A percentile compares a stretch with the other conserved stretches of the same genome.
Conservation (phyloP, 2,888 invertebrate species). For the Deilephila porcellus region DNA sequence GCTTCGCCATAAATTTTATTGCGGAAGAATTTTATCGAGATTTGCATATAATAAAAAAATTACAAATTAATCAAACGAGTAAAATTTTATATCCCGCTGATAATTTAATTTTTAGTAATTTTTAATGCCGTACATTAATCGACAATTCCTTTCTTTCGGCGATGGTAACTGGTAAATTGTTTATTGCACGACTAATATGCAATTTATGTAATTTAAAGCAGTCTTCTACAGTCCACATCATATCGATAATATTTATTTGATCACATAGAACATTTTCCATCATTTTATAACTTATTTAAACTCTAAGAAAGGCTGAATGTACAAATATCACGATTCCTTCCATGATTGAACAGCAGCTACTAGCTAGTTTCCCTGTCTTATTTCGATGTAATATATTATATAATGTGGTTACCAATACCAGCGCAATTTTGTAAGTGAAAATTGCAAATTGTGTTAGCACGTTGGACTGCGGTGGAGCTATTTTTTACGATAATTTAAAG, state of each 20-base stretch:
- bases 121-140: background rate
- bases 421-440: slow-evolving; percentile 70
- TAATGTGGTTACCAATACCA: slow-evolving; percentile 29
- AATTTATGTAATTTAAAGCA: too few species aligned
- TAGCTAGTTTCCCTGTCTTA: background rate
- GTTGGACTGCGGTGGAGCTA: slow-evolving; percentile 1
- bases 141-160: background rate
- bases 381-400: slow-evolving; percentile 28
- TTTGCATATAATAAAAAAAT: background rate
- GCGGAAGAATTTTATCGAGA: slow-evolving; percentile 16
- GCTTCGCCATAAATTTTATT: slow-evolving; percentile 1
- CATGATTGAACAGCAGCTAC: slow-evolving; percentile 1
- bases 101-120: background rate
- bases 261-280: too few species aligned
- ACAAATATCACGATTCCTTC: background rate
- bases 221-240: too few species aligned
- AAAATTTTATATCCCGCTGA: background rate
- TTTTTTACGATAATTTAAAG: slow-evolving; percentile 23
- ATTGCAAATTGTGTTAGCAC: slow-evolving; percentile 52
- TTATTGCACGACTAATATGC: background rate
- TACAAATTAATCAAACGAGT: slow-evolving; percentile 1
- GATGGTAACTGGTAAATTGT: background rate
- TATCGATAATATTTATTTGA: too few species aligned
- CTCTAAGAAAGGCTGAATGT: too few species aligned
- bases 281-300: background rate